Base-by-base conservation (phyloP, 2,888 invertebrate genomes). In the Trichogramma evanescens region DNA sequence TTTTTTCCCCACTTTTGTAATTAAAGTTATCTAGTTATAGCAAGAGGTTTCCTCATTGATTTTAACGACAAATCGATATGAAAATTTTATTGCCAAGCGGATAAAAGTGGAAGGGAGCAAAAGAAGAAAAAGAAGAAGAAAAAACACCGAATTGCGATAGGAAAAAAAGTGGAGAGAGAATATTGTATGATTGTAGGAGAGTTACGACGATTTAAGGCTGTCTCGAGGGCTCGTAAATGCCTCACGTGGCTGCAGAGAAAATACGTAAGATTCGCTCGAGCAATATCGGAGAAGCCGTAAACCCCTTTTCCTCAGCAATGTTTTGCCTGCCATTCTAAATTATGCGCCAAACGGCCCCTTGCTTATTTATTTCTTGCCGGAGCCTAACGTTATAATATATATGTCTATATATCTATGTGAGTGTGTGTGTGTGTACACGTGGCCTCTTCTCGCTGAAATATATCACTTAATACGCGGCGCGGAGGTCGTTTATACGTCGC, bases 231-330 rank as follows among this genome's bases (percentile, higher is more conserved):
- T 69, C 69, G 66, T 70, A 68, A 71, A 69, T 61, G 66, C 63
- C 62, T 64, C 61, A 54, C 60, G 62, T 59, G 61, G 62, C 64
- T 58, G 57, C 65, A 58, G 58, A 67, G 54, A 61, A 65, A 60
- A 59, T 59, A 59, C 59, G 62, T 59, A 61, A 65, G 66, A 67
- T 68, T 70, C 67, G 68, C 64, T 26, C 26, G 26, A 26, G 65
- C 67, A 69, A 70, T 71, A 72, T 69, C 61, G 66, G 65, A 65
- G 64, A 65, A 63, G 66, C 67, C 69, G 66, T 70, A 70, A 71
- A 71, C 61, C 65, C 61, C 38, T 44, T 7, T 39, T 59, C 26
- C 41, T 43, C 42, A n/a, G 56, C 42, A 45, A 56, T 41, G 53
- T 62, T 54, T 60, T 50, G 50, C 51, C 13, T 51, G 38, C 45